These are phyloP conservation scores for Epinephelus fuscoguttatus DNA, from an alignment of 2,113 vertebrate genomes.

Conservation along the genomic window DNA sequence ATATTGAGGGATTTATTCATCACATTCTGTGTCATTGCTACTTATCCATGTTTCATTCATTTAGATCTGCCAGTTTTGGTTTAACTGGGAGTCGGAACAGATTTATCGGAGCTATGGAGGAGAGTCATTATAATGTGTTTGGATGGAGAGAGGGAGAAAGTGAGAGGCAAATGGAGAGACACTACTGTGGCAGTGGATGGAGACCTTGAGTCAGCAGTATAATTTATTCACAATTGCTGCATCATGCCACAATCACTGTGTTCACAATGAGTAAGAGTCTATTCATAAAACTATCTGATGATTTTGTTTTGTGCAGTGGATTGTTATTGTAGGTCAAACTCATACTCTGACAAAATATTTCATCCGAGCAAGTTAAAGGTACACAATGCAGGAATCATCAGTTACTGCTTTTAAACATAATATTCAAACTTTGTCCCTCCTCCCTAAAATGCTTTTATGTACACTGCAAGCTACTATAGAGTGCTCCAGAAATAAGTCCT, in stretches of 20 bases:
- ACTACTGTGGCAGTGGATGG: conserved; percentile 16
- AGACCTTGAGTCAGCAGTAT: conserved; percentile 43
- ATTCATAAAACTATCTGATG: conserved; percentile 22
- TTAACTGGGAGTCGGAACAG: conserved; percentile 59
- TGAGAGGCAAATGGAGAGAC: conserved; percentile 21
- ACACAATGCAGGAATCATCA: too few relatives aligned
- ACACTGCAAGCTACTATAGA: too few relatives aligned
- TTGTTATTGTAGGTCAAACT: conserved; percentile 2
- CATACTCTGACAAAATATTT: conserved; percentile 3
- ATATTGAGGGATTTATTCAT: conserved; percentile 70
- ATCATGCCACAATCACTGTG: conserved; percentile 6
- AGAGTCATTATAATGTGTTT: conserved; percentile 42
- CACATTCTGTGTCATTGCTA: conserved; percentile 62
- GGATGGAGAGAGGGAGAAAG: conserved; percentile 15
- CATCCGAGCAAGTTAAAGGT: not conserved
- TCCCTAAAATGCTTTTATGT: too few relatives aligned
- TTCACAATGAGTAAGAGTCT: conserved; percentile 30
- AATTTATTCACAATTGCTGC: conserved; percentile 25
- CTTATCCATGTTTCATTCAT: conserved; percentile 63
- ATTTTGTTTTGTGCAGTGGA: not conserved
- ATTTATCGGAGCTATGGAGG: conserved; percentile 43
- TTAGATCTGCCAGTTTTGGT: conserved; percentile 61
- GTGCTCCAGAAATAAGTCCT: too few relatives aligned
- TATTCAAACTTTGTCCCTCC: too few relatives aligned
- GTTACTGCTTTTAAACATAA: too few relatives aligned